A percentile compares a stretch with the other conserved stretches of the same genome.
Conservation (phyloP, 2,113 vertebrate genomes). For the Morphnarchus princeps region DNA sequence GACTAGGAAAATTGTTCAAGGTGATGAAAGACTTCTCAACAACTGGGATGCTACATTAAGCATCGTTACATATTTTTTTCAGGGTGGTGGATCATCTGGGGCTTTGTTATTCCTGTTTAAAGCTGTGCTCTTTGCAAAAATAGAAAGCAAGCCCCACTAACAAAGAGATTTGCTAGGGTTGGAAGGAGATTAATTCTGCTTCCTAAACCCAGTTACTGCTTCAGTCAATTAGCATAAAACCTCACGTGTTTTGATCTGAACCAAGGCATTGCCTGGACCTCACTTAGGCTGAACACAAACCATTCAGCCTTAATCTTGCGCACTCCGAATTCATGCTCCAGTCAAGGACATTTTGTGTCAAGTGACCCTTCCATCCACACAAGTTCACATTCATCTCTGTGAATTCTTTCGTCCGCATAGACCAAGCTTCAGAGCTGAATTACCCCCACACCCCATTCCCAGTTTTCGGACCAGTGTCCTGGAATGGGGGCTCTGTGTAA, state of each 20-base stretch:
- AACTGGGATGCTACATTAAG: background rate
- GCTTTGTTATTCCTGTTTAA: background rate
- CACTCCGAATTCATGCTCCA: background rate
- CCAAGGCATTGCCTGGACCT: background rate
- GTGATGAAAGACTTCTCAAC: background rate
- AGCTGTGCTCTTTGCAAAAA: background rate
- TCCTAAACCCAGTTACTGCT: background rate
- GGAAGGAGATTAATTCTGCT: background rate
- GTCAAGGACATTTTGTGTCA: background rate
- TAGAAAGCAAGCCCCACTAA: background rate
- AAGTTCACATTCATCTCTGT: background rate
- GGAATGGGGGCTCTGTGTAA: accelerated
- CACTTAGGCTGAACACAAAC: background rate
- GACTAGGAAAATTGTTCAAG: background rate
- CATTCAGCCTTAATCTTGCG: background rate
- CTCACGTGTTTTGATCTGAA: background rate
- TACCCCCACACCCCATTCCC: background rate
- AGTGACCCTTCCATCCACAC: accelerated
- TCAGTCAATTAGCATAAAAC: background rate
- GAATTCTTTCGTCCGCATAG: accelerated
- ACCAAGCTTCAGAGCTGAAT: background rate
- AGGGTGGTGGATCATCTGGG: background rate
- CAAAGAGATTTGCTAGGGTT: background rate
- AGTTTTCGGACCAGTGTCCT: background rate
- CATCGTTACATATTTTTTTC: background rate